Evolutionary conservation across 2,888 invertebrate genomes (phyloP).

Genomic region (Parochlus steinenii): DNA sequence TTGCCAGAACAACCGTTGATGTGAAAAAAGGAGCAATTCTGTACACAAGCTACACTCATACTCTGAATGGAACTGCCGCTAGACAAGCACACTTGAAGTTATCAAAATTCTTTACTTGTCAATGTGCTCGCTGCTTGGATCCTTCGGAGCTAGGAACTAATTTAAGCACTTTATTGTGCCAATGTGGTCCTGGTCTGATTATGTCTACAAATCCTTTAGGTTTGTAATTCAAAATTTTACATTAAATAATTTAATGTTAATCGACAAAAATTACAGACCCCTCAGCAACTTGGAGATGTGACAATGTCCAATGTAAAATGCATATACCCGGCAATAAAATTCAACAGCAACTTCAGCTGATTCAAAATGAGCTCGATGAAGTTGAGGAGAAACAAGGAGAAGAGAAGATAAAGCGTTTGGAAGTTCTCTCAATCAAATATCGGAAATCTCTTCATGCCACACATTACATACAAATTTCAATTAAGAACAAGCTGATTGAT

Average conservation of each 20-base stretch:
- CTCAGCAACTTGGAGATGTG: slow-evolving; percentile 46
- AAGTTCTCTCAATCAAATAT: slow-evolving; percentile 44
- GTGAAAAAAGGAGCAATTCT: slow-evolving; percentile 47
- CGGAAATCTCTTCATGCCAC: slow-evolving; percentile 57
- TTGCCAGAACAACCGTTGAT: slow-evolving; percentile 48
- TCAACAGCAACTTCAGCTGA: slow-evolving; percentile 40
- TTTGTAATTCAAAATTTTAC: slow-evolving; percentile 23
- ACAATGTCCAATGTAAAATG: slow-evolving; percentile 41
- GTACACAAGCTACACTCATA: slow-evolving; percentile 59
- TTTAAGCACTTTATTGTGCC: slow-evolving; percentile 62
- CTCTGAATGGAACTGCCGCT: slow-evolving; percentile 51
- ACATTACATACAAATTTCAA: slow-evolving; percentile 49
- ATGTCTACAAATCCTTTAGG: slow-evolving; percentile 48
- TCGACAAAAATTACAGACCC: slow-evolving; percentile 25
- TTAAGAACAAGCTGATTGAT: slow-evolving; percentile 55
- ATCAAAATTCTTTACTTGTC: slow-evolving; percentile 67
- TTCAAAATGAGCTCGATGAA: slow-evolving; percentile 49
- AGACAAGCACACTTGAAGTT: slow-evolving; percentile 50
- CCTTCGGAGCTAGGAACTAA: slow-evolving; percentile 66
- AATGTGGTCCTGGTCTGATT: slow-evolving; percentile 53
- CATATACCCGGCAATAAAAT: slow-evolving; percentile 42
- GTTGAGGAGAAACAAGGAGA: slow-evolving; percentile 41
- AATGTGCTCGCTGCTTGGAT: slow-evolving; percentile 57
- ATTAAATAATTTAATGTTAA: neutral
- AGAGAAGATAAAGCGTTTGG: slow-evolving; percentile 44